Evolutionary conservation across 2,797 vertebrate genomes (phyloP).

Genomic region (Coracias cyanogaster): DNA sequence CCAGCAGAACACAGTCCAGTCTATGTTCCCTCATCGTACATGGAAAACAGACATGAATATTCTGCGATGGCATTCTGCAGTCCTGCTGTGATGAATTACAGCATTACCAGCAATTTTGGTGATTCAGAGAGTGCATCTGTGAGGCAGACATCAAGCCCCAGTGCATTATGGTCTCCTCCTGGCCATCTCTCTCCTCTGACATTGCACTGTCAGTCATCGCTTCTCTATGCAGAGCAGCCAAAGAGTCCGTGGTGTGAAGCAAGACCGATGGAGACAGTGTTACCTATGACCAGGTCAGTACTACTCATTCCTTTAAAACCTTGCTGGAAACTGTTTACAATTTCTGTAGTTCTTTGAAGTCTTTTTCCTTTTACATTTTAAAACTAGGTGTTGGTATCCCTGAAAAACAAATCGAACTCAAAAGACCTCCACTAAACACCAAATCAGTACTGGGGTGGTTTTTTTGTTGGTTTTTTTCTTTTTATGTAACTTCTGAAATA

Average conservation of each 20-base stretch:
- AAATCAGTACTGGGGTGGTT: no score
- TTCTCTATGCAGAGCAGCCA: conserved; percentile 85
- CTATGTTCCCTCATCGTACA: conserved; percentile 89
- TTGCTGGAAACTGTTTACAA: not conserved
- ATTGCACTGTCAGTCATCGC: conserved; percentile 86
- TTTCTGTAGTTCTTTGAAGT: not conserved
- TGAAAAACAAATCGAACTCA: not conserved
- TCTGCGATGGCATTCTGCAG: conserved; percentile 86
- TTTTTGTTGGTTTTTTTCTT: no score
- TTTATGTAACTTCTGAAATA: not conserved
- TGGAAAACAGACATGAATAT: conserved; percentile 86
- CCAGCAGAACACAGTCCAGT: conserved; percentile 84
- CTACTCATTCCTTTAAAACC: not conserved
- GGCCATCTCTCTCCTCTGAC: conserved; percentile 83
- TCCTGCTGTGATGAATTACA: conserved; percentile 85
- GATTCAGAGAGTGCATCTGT: conserved; percentile 76
- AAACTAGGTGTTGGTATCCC: not conserved
- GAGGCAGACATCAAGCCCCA: conserved; percentile 85
- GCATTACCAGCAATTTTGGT: conserved; percentile 66
- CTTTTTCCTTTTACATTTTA: not conserved
- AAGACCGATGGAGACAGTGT: conserved; percentile 77
- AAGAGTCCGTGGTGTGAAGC: conserved; percentile 86
- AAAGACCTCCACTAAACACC: fast-evolving
- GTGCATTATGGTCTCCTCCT: conserved; percentile 84
- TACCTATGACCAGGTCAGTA: conserved; percentile 84